phyloP scores from a whole-genome alignment of 2,888 invertebrate species.

The Trissoscelio sp. region DNA sequence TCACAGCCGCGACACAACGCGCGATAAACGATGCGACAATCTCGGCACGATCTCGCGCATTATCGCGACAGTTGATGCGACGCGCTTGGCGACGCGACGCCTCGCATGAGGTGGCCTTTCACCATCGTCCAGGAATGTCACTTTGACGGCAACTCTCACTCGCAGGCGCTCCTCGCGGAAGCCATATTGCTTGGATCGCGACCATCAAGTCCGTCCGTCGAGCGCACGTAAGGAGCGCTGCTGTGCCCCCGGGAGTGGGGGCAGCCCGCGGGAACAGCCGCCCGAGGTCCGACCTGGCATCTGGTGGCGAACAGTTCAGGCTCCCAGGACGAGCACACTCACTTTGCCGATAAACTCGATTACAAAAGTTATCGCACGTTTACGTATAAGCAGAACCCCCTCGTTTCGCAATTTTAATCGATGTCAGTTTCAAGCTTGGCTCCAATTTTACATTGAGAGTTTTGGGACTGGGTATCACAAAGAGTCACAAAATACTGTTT shows the following conservation, averaged over 20 bases:
- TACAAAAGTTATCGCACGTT: not conserved
- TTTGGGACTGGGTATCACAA: no score
- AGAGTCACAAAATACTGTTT: no score
- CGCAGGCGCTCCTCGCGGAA: conserved; percentile 79
- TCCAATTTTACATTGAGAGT: no score
- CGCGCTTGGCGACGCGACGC: conserved; percentile 29
- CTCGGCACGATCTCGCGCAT: conserved; percentile 14
- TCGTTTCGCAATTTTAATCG: not conserved
- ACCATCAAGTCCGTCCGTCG: conserved; percentile 45
- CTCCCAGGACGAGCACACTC: not conserved
- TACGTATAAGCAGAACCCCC: no score
- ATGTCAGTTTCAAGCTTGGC: no score
- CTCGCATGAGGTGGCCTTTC: conserved; percentile 39
- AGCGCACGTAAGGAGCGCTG: conserved; percentile 48
- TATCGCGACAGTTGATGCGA: conserved; percentile 37
- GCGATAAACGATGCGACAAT: conserved; percentile 41
- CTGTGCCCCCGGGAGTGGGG: conserved; percentile 36
- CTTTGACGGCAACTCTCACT: conserved; percentile 76
- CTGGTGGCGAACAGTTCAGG: conserved; percentile 23
- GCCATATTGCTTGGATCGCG: conserved; percentile 82
- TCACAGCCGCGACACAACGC: conserved; percentile 50
- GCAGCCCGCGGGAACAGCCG: conserved; percentile 23
- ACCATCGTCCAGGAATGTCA: conserved; percentile 49
- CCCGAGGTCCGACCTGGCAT: conserved; percentile 45
- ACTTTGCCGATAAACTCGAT: conserved; percentile 14